These are phyloP conservation scores for Lanius ludovicianus DNA, from an alignment of 2,113 vertebrate species.

Conservation along the genomic window DNA sequence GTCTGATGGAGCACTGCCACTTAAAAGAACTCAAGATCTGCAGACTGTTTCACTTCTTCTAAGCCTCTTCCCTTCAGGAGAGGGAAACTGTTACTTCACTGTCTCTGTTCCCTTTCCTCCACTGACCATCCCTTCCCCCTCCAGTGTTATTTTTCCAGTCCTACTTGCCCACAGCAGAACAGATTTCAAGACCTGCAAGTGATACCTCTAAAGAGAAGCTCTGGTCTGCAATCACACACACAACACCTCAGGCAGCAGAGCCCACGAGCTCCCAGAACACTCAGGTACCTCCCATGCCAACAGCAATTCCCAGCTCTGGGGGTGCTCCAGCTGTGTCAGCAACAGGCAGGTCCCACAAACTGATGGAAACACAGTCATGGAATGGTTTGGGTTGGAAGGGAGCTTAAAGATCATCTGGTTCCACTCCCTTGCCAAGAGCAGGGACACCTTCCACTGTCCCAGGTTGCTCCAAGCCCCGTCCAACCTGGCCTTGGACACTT, in stretches of 20 bases:
- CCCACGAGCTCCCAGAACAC: neutral
- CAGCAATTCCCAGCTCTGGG: neutral
- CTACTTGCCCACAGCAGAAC: neutral
- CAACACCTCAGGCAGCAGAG: neutral
- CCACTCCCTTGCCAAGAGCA: neutral
- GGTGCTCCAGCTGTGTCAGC: neutral
- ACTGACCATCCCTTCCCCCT: neutral
- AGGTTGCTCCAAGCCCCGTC: fast-evolving
- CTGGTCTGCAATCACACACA: neutral
- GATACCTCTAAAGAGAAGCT: neutral
- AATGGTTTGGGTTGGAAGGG: neutral
- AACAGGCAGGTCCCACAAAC: neutral
- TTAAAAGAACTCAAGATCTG: neutral
- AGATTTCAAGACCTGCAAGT: neutral
- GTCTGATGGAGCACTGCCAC: neutral
- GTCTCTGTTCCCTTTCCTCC: neutral
- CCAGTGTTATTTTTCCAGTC: neutral
- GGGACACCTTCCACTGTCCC: neutral
- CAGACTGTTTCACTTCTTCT: constrained; percentile 31
- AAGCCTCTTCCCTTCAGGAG: neutral
- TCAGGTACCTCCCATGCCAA: fast-evolving
- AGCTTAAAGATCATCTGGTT: neutral
- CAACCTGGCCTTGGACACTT: fast-evolving
- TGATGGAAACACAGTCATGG: neutral
- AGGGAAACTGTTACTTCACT: neutral